Conservation (phyloP, 2,797 vertebrate genomes). For the Rallus crepitans region DNA sequence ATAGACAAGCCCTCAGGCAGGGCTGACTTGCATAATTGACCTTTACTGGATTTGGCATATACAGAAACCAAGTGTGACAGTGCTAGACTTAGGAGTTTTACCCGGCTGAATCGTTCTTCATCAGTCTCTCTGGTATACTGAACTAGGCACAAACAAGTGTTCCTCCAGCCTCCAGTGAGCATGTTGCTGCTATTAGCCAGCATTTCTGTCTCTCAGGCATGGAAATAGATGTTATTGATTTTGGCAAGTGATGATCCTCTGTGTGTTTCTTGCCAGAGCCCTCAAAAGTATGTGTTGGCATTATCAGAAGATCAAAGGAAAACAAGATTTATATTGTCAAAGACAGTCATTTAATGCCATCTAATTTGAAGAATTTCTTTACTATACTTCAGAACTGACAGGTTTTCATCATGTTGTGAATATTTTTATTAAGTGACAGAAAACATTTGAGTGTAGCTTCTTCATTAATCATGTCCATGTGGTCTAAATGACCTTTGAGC, state of each 20-base stretch:
- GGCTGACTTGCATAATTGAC: not conserved
- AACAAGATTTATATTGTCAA: conserved; percentile 32
- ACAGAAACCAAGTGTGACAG: conserved; percentile 11
- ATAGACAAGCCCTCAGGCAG: conserved; percentile 39
- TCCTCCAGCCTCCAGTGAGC: conserved; percentile 1
- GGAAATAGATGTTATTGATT: conserved; percentile 24
- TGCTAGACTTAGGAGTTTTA: not conserved
- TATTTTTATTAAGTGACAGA: conserved; percentile 5
- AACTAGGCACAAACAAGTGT: conserved; percentile 20
- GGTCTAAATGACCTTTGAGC: not conserved
- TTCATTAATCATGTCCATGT: not conserved
- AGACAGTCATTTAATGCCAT: not conserved
- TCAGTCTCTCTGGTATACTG: conserved; percentile 7
- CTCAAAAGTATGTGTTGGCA: conserved; percentile 6
- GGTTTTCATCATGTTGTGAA: not conserved
- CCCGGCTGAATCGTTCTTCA: not conserved
- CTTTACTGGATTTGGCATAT: conserved; percentile 18
- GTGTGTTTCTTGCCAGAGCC: not conserved
- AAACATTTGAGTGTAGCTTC: not conserved
- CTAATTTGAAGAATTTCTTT: conserved; percentile 20
- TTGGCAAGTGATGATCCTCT: conserved; percentile 17
- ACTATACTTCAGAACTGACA: not conserved
- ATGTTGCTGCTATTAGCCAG: not conserved
- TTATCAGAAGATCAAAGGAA: conserved; percentile 38
- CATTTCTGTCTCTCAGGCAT: not conserved